These are phyloP conservation scores for Phoebastria nigripes DNA, from an alignment of 2,797 vertebrate species.

Conservation along the genomic window DNA sequence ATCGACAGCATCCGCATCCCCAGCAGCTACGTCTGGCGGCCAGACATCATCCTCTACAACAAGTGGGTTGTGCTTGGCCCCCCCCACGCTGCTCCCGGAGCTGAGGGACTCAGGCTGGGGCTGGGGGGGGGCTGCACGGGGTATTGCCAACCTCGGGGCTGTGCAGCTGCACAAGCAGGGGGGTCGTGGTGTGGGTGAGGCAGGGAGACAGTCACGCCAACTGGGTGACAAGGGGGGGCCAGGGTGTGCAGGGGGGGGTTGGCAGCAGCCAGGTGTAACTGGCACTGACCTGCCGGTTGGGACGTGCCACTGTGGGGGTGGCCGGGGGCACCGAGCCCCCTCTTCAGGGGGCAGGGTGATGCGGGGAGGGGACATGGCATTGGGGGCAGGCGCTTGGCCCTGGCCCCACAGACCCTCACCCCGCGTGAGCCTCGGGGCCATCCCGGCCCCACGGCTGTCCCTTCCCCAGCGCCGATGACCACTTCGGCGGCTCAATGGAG, in stretches of 20 bases:
- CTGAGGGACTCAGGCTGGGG: not conserved
- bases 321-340: not conserved
- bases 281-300: not conserved
- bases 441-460: accelerated
- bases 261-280: not conserved
- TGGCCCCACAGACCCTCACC: not conserved
- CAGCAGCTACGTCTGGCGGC: slow-evolving; percentile 88
- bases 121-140: not conserved
- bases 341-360: not conserved
- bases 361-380: accelerated
- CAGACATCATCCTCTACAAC: slow-evolving; percentile 91
- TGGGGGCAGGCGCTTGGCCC: not conserved
- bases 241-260: too few relatives aligned
- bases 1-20: slow-evolving; percentile 88
- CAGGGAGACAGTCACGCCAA: accelerated
- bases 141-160: accelerated
- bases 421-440: not conserved
- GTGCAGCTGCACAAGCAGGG: accelerated
- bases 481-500: slow-evolving; percentile 84
- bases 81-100: accelerated
- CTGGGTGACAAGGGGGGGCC: not conserved
- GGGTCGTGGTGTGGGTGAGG: accelerated
- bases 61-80: slow-evolving; percentile 71
- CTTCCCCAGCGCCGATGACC: slow-evolving; percentile 79
- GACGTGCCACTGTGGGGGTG: accelerated